A percentile compares a stretch with the other conserved stretches of the same genome.
phyloP scores from a whole-genome alignment of 92 coral and sea anemone genomes.

The Porites evermanni region DNA sequence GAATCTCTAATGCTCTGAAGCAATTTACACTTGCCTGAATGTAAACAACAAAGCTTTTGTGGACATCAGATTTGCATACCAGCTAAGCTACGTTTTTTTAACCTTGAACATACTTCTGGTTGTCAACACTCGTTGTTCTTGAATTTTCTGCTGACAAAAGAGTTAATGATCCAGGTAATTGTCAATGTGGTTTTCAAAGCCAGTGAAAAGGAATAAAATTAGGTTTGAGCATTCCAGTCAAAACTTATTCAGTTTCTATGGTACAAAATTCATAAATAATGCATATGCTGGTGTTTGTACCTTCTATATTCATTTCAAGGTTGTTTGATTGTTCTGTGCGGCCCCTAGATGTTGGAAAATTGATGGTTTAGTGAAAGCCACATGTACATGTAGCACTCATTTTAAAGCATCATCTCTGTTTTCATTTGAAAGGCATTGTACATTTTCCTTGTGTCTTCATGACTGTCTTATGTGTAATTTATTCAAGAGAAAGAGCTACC shows the following conservation, averaged over 20 bases:
- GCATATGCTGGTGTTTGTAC: constrained; percentile 33
- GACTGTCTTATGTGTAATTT: not conserved
- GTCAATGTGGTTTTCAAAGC: not conserved
- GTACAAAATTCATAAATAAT: constrained; percentile 41
- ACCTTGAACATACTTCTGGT: constrained; percentile 1
- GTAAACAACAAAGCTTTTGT: constrained; percentile 19
- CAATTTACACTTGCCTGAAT: constrained; percentile 34
- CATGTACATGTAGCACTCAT: not conserved
- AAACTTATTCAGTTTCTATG: constrained; percentile 38
- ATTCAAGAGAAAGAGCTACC: not conserved
- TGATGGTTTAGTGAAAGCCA: not conserved
- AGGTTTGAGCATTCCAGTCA: constrained; percentile 33
- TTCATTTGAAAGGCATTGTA: not conserved
- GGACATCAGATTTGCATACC: constrained; percentile 43
- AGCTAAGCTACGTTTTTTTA: constrained; percentile 1
- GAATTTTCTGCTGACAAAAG: not conserved
- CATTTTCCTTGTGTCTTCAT: not conserved
- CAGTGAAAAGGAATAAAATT: not conserved
- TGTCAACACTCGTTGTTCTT: not conserved
- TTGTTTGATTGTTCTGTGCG: constrained; percentile 31
- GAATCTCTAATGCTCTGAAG: constrained; percentile 4
- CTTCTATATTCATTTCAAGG: constrained; percentile 9
- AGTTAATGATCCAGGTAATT: not conserved
- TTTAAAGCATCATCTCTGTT: not conserved
- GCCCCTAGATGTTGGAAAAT: not conserved